These are phyloP conservation scores for Orientallactaga bullata DNA, from an alignment of 2,113 vertebrate species.

Conservation along the genomic window DNA sequence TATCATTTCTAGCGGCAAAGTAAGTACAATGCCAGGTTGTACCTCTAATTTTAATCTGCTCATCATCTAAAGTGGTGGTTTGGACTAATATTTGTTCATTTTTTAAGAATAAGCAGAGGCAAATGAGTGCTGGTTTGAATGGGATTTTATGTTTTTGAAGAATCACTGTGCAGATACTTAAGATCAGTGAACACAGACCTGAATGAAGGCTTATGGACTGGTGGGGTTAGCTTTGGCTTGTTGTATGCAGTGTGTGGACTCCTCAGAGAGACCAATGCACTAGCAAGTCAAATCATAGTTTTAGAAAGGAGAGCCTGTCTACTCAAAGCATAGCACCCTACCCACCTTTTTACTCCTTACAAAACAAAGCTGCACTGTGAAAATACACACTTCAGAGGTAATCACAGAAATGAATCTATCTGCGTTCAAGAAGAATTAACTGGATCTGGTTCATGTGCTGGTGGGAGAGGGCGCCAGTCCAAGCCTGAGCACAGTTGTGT, in stretches of 20 bases:
- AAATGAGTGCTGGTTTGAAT: neutral
- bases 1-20: conserved; percentile 21
- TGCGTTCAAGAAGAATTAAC: neutral
- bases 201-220: neutral
- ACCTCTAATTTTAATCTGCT: neutral
- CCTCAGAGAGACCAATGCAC: neutral
- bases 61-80: neutral
- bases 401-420: neutral
- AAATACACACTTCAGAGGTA: conserved; percentile 13
- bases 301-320: neutral
- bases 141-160: conserved; percentile 1
- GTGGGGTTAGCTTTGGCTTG: neutral
- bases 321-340: neutral
- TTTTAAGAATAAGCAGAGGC: neutral
- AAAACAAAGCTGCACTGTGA: neutral
- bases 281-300: neutral
- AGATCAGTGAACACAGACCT: neutral
- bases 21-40: neutral
- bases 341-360: neutral
- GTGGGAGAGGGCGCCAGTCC: neutral
- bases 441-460: neutral
- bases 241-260: no score
- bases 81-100: neutral
- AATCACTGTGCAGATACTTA: neutral
- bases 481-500: neutral